Base-by-base conservation (phyloP, 2,888 invertebrate species). In the Erpobdella octoculata region DNA sequence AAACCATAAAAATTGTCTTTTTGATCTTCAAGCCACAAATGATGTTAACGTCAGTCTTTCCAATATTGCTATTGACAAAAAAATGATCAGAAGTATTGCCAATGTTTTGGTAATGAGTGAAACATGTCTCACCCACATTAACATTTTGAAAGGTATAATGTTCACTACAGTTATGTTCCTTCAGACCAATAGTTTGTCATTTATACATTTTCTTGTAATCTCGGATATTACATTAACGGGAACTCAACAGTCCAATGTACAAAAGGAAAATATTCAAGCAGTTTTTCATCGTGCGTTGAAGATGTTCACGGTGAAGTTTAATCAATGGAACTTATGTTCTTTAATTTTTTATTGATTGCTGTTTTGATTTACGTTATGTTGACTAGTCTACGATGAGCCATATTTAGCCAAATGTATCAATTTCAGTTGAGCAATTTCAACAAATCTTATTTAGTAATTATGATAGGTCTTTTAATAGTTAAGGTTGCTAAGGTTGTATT, bases 1-100 rank as follows among this genome's bases (percentile, higher is more conserved):
- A 37, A 61, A 38, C 25, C 33, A 71, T 35, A 58, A 21, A 18
- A 28, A 67, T 18, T 71, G 71, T 48, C 35, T 48, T n/a, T 71
- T 66, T 25, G 71, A 71, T 41, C 28, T 28, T n/a, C n/a, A 28
- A 21, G 36, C 66, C 36, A 71, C 71, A 33, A 35, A 35, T 6
- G 62, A 62, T 35, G 33, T 62, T 35, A 35, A 35, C 62, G 62
- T 62, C 31, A 35, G 31, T 25, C 35, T 62, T 12, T n/a, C 62
- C 28, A 62, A 62, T 31, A 35, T 28, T n/a, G 62, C 21, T n/a
- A 35, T 62, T 4, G 53, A 53, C 21, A n/a, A 6, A 12, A 53
- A 25, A 21, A 28, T n/a, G 21, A 53, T 25, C 53, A 21, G 28
- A 53, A 28, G 21, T 28, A 15, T 25, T 21, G 8, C 53, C 53